phyloP scores from a whole-genome alignment of 2,888 invertebrate genomes.

The Baccha elongata region DNA sequence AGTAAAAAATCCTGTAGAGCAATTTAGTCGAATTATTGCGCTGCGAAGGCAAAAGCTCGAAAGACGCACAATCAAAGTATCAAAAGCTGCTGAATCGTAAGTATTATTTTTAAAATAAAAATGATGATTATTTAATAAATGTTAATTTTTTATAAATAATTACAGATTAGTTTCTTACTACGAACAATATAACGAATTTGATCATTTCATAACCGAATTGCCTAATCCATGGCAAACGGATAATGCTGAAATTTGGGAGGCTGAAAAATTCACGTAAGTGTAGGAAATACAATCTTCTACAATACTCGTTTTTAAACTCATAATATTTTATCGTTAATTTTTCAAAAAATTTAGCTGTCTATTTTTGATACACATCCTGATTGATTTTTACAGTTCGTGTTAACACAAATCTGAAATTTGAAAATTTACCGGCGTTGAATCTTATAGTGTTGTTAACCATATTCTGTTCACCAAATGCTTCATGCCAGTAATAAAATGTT shows the following conservation, averaged over 20 bases:
- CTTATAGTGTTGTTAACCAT: no score
- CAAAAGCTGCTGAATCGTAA: conserved; percentile 97
- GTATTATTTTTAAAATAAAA: conserved; percentile 79
- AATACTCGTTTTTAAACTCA: no score
- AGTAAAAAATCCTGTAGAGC: conserved; percentile 82
- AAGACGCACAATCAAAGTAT: conserved; percentile 93
- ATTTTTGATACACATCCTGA: no score
- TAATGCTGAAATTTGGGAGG: conserved; percentile 98
- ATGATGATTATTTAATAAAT: not conserved
- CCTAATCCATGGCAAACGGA: conserved; percentile 99
- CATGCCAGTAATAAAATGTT: no score
- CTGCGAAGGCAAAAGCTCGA: conserved; percentile 91
- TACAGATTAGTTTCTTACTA: conserved; percentile 93
- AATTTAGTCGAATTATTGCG: conserved; percentile 86
- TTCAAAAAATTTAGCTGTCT: conserved; percentile 43
- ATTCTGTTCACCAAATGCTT: no score
- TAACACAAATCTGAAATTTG: no score
- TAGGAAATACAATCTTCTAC: no score
- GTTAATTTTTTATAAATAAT: conserved; percentile 47
- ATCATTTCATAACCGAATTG: conserved; percentile 96
- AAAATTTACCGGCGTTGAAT: no score
- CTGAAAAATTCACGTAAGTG: conserved; percentile 92
- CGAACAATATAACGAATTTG: conserved; percentile 98
- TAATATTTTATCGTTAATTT: not conserved
- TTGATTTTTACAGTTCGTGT: no score